phyloP scores from a whole-genome alignment of 2,888 invertebrate genomes.

The Penaeus monodon region DNA sequence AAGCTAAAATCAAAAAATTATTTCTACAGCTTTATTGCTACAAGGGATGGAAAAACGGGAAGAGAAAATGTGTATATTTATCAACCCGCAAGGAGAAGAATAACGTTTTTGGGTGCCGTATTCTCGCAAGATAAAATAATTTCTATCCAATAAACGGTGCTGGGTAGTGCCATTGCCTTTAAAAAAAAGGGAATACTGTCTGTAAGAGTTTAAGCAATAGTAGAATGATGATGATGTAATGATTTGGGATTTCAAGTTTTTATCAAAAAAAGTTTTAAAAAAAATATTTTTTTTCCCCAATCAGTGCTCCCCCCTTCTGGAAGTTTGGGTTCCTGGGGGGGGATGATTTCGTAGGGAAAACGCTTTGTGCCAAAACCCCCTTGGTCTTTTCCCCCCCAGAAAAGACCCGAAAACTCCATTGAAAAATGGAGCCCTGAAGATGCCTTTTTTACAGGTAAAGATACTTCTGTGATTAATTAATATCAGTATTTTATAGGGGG shows the following conservation, averaged over 20 bases:
- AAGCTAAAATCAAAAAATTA: neutral
- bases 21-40: constrained; percentile 84
- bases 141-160: constrained; percentile 88
- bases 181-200: constrained; percentile 37
- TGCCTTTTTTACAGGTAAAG: constrained; percentile 85
- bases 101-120: constrained; percentile 90
- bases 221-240: too few relatives aligned
- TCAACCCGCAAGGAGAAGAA: constrained; percentile 93
- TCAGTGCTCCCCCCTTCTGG: constrained; percentile 77
- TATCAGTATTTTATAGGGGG: too few relatives aligned
- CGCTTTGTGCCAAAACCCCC: constrained; percentile 95
- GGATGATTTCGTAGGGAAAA: constrained; percentile 94
- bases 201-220: too few relatives aligned
- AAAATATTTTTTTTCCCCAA: constrained; percentile 6
- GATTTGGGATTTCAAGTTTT: too few relatives aligned
- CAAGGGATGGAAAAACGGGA: constrained; percentile 89
- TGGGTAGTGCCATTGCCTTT: constrained; percentile 74
- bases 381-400: constrained; percentile 93
- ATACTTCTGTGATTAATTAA: neutral
- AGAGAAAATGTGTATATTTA: constrained; percentile 95
- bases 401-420: constrained; percentile 85
- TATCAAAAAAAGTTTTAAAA: too few relatives aligned
- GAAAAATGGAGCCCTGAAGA: constrained; percentile 91
- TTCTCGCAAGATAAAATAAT: constrained; percentile 92
- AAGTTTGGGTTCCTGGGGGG: constrained; percentile 99